Evolutionary conservation across 2,888 invertebrate species (phyloP).

Genomic region (Melanostoma mellinum): DNA sequence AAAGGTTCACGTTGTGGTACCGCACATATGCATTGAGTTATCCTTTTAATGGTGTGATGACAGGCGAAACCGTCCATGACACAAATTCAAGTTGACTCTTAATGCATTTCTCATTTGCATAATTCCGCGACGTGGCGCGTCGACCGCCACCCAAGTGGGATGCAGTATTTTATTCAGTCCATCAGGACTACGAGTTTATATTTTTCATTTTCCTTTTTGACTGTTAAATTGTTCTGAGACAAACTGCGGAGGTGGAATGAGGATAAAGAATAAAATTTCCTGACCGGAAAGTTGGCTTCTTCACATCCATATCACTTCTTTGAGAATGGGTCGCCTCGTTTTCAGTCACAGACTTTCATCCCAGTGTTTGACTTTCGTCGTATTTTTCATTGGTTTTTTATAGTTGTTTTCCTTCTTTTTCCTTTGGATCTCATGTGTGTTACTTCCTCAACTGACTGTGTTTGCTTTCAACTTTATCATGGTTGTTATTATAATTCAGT

Average conservation of each 20-base stretch:
- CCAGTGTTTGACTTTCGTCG: conserved; percentile 25
- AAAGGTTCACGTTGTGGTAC: not conserved
- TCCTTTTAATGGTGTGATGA: conserved; percentile 43
- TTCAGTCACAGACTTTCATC: not conserved
- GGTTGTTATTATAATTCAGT: conserved; percentile 20
- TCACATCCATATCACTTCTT: conserved; percentile 5
- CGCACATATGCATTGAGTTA: conserved; percentile 52
- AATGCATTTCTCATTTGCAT: conserved; percentile 67
- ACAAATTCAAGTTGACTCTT: conserved; percentile 66
- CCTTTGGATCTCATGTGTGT: not conserved
- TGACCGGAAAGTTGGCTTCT: conserved; percentile 39
- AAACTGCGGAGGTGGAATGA: not conserved
- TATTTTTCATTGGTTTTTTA: conserved; percentile 9
- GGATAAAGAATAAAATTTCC: conserved; percentile 44
- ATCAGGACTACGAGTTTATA: conserved; percentile 2
- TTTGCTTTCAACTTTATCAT: conserved; percentile 25
- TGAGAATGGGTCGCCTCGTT: not conserved
- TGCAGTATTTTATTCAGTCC: conserved; percentile 13
- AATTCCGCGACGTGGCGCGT: conserved; percentile 21
- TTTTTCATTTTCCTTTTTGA: not conserved
- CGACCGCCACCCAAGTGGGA: not conserved
- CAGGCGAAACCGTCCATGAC: conserved; percentile 58
- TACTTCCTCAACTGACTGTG: not conserved
- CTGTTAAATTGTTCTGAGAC: conserved; percentile 27
- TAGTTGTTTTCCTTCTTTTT: not conserved